Base-by-base conservation (phyloP, 2,888 invertebrate species). In the Tachina lurida region DNA sequence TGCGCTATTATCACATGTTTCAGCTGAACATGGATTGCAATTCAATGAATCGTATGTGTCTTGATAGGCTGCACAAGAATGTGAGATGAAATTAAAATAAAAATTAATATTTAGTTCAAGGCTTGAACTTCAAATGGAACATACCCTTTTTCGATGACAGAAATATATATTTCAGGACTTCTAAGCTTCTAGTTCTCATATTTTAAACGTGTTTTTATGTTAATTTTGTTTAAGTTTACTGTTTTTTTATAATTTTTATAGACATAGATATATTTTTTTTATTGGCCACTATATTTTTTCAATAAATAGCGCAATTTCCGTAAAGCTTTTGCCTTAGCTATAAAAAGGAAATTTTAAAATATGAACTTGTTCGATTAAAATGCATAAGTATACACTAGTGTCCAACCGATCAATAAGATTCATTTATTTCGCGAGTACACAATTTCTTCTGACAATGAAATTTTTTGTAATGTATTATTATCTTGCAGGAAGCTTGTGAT, bases 321-420 rank as follows among this genome's bases (percentile, higher is more conserved):
- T 74, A 92, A 88, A 65, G 92, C 92, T 86, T 90, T 90, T 84
- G 88, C 89, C 77, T 92, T 92, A 8, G 92, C 92, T 92, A 88
- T 22, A 90, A 89, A 62, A 82, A 75, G 68, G 19, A 77, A 80
- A 80, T 62, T 13, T 49, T 60, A 60, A 60, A 39, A 60, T 60
- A 39, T 58, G 22, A 58, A 9, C 56, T 39, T 60, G 60, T 60
- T 17, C 17, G 17, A 43, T 43, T 41, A 17, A 41, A 62, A 62
- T 31, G 31, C 31, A 7, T 31, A 31, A 31, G 31, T 31, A 31
- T 31, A 31, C 31, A 41, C 0, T 43, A 43, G 43, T 62, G 43
- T 43, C 43, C 43, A n/a, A 62, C 43, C 62, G 43, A 62, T 62
- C 17, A 58, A 22, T 22, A 22, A 31, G 4, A 31, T 31, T 31